These are phyloP conservation scores for Apis florea DNA, from an alignment of 1,140 invertebrate genomes.

Conservation along the genomic window DNA sequence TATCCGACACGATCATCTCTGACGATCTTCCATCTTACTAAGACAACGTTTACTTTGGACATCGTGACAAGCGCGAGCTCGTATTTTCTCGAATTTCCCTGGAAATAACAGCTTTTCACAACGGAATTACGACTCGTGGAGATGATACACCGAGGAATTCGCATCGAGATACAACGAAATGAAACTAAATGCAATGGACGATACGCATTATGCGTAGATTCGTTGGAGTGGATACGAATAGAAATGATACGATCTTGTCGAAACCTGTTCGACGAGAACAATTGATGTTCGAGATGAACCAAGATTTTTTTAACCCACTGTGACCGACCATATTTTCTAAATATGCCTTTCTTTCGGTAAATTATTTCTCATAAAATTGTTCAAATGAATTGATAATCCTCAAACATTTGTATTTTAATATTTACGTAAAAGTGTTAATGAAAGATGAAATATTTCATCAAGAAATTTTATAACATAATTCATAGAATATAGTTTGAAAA, in stretches of 20 bases:
- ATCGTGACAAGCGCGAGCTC: neutral
- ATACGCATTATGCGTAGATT: constrained; percentile 11
- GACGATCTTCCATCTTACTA: neutral
- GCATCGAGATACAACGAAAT: neutral
- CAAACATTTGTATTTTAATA: too few relatives aligned
- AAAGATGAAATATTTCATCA: too few relatives aligned
- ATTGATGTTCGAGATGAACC: neutral
- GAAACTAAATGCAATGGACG: constrained; percentile 1
- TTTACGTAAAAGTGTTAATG: too few relatives aligned
- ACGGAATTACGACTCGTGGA: constrained; percentile 13
- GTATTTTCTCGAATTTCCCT: constrained; percentile 1
- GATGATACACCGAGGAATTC: constrained; percentile 14
- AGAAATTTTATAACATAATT: too few relatives aligned
- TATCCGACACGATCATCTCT: neutral
- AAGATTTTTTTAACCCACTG: neutral
- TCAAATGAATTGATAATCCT: too few relatives aligned
- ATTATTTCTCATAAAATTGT: too few relatives aligned
- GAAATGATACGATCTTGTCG: neutral
- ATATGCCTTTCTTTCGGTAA: too few relatives aligned
- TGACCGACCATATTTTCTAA: too few relatives aligned
- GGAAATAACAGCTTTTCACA: constrained; percentile 7
- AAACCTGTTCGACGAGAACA: neutral
- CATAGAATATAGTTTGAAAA: too few relatives aligned
- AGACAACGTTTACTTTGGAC: neutral
- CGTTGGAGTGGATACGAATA: neutral